Evolutionary conservation across 2,888 invertebrate species (phyloP).

Genomic region (Erebia aethiops): DNA sequence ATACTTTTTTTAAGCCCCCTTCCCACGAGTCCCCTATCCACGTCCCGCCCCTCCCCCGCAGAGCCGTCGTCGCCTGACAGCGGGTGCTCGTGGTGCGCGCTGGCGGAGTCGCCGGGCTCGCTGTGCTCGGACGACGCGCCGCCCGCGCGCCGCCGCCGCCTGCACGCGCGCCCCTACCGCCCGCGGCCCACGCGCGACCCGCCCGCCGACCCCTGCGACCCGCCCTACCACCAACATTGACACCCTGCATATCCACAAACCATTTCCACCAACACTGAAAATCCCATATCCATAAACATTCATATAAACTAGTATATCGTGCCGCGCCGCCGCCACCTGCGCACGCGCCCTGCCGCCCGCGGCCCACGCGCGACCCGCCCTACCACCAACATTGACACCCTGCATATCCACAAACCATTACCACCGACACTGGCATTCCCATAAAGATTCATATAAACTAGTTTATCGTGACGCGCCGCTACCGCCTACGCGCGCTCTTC

Average conservation of each 20-base stretch:
- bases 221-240: slow-evolving; percentile 40
- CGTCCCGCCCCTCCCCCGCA: slow-evolving; percentile 46
- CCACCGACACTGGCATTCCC: too few relatives aligned
- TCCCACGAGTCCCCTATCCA: not conserved
- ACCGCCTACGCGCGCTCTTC: slow-evolving; percentile 46
- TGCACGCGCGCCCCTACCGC: slow-evolving; percentile 46
- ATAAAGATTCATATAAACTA: too few relatives aligned
- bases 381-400: slow-evolving; percentile 39
- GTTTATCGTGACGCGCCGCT: slow-evolving; percentile 19
- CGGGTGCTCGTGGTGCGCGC: slow-evolving; percentile 64
- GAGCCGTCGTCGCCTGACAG: slow-evolving; percentile 60
- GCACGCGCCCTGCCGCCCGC: slow-evolving; percentile 43
- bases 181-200: slow-evolving; percentile 38
- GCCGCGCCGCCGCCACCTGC: slow-evolving; percentile 42
- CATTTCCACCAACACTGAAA: not conserved
- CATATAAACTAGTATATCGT: too few relatives aligned
- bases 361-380: slow-evolving; percentile 38
- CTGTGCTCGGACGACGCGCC: slow-evolving; percentile 35
- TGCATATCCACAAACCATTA: slow-evolving; percentile 23
- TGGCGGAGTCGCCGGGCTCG: slow-evolving; percentile 44
- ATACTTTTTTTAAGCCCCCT: not conserved
- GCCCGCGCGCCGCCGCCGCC: slow-evolving; percentile 42
- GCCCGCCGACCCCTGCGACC: slow-evolving; percentile 38
- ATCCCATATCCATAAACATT: too few relatives aligned
- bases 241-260: slow-evolving; percentile 31